A percentile compares a stretch with the other conserved stretches of the same genome.
Conservation (phyloP, 2,113 vertebrate genomes). For the Eptesicus fuscus region DNA sequence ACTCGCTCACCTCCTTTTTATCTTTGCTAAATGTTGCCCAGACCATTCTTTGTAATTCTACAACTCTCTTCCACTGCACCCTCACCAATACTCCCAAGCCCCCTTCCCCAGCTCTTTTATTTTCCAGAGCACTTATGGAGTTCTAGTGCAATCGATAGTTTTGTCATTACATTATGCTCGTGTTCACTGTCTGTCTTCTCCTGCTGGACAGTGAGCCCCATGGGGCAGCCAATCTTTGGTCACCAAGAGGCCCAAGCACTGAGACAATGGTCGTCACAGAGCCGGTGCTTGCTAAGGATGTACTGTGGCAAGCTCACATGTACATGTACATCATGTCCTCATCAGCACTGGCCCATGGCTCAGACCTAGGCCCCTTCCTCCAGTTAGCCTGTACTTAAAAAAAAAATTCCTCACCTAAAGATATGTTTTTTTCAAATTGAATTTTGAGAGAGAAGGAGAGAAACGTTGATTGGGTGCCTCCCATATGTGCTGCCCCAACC, state of each 20-base stretch:
- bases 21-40: not conserved
- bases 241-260: not conserved
- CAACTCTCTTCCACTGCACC: not conserved
- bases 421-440: not conserved
- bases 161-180: not conserved
- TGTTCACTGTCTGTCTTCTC: not conserved
- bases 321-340: not conserved
- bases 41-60: not conserved
- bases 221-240: not conserved
- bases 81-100: not conserved
- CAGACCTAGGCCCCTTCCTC: not conserved
- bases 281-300: not conserved
- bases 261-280: not conserved
- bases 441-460: not conserved
- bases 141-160: not conserved
- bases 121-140: not conserved
- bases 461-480: not conserved
- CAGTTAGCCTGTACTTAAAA: not conserved
- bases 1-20: not conserved
- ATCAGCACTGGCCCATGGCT: not conserved
- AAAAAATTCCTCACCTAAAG: not conserved
- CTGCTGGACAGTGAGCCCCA: not conserved
- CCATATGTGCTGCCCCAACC: not conserved
- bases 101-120: not conserved
- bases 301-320: not conserved